Base-by-base conservation (phyloP, 2,113 vertebrate species). In the Gymnorhina tibicen region DNA sequence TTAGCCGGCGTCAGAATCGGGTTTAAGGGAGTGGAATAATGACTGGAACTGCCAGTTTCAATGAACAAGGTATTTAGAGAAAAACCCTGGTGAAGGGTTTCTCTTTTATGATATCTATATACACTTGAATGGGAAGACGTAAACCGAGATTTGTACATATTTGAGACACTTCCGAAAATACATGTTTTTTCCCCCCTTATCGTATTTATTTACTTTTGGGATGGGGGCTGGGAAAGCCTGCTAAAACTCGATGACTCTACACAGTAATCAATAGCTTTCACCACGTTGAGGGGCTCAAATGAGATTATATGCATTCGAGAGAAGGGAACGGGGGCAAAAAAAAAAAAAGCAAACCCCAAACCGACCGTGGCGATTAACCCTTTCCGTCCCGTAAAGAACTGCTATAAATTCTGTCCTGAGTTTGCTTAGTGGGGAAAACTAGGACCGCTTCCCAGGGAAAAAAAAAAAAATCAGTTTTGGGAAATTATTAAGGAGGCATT, bases 1-100 rank as follows among this genome's bases (percentile, higher is more conserved):
- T 97, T 96, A 95, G 64, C 77, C 56, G 60, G 50, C 70, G 52
- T 67, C 59, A 81, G 91, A 97, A 88, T 74, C 64, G 28, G 26
- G 73, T 95, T 94, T 95, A 89, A 89, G 87, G 80, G 68, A 91
- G 91, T 75, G 92, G 52, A 96, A 70, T 97, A 96, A 96, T 90
- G 73, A 91, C 56, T 83, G 59, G 64, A 78, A 56, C 83, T 94
- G 83, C 89, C 72, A 85, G 32, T 94, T 92, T 96, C 75, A 92
- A 41, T 91, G 86, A 95, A 55, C 79, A 90, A 95, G 52, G 30
- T 95, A 81, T 86, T 96, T 74, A 85, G 69, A 88, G 72, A 85
- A 94, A 91, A 88, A 83, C 7, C 12, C 10, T 53, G 18, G 66
- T 16, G 68, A 96, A 97, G 73, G 50, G 86, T 89, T 95, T 96